These are phyloP conservation scores for Aphis craccivora DNA, from an alignment of 1,140 invertebrate species.

Conservation along the genomic window DNA sequence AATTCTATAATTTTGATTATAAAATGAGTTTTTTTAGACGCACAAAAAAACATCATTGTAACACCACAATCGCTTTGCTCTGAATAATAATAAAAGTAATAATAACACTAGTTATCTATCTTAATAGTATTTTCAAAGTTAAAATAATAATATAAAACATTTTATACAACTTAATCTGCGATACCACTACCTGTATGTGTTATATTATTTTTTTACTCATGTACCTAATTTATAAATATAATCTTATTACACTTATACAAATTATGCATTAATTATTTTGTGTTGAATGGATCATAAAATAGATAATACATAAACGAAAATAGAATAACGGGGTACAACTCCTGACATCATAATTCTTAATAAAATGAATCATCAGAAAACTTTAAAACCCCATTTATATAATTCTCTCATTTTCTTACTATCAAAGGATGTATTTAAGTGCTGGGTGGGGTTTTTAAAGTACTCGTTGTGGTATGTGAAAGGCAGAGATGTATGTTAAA, in stretches of 20 bases:
- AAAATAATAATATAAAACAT: too few species aligned
- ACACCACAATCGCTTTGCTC: too few species aligned
- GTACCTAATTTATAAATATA: too few species aligned
- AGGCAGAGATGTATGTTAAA: background rate
- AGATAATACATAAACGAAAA: background rate
- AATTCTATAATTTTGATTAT: too few species aligned
- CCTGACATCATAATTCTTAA: background rate
- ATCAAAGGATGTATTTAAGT: constrained; percentile 1
- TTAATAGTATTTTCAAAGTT: too few species aligned
- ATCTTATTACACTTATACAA: too few species aligned
- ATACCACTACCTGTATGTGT: background rate
- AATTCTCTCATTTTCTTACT: background rate
- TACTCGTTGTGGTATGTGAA: background rate
- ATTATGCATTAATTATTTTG: background rate
- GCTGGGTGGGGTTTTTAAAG: background rate
- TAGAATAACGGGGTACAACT: background rate
- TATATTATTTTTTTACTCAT: background rate
- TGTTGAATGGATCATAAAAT: too few species aligned
- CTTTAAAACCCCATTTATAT: background rate
- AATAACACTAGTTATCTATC: too few species aligned
- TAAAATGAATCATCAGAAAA: background rate
- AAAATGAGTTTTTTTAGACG: too few species aligned
- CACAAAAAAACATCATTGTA: too few species aligned
- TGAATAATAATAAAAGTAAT: too few species aligned
- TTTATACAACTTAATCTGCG: too few species aligned